Evolutionary conservation across 2,888 invertebrate genomes (phyloP).

Genomic region (Plemyria rubiginata): DNA sequence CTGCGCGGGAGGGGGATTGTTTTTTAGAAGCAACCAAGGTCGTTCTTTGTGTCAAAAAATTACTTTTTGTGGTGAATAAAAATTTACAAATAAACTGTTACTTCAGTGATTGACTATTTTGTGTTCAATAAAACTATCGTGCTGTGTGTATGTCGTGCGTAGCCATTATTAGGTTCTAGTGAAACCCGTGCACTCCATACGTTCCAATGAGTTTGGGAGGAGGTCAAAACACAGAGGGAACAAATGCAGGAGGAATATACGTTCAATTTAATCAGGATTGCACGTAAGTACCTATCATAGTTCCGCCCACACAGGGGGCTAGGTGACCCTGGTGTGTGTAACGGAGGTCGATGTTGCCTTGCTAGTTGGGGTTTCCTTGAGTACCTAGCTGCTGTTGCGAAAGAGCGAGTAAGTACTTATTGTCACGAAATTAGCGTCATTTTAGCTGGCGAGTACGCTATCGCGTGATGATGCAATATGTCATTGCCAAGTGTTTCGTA

Average conservation of each 20-base stretch:
- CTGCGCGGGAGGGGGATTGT: slow-evolving; percentile 79
- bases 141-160: slow-evolving; percentile 68
- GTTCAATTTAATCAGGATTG: slow-evolving; percentile 99
- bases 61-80: slow-evolving; percentile 71
- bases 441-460: slow-evolving; percentile 47
- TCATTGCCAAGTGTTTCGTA: slow-evolving; percentile 74
- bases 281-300: slow-evolving; percentile 93
- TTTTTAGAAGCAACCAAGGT: slow-evolving; percentile 85
- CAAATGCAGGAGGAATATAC: slow-evolving; percentile 94
- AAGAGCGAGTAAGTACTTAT: slow-evolving; percentile 47
- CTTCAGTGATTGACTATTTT: slow-evolving; percentile 68
- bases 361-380: slow-evolving; percentile 29
- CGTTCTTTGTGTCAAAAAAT: slow-evolving; percentile 87
- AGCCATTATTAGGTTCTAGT: slow-evolving; percentile 62
- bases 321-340: slow-evolving; percentile 3
- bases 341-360: slow-evolving; percentile 4
- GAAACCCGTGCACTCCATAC: slow-evolving; percentile 70
- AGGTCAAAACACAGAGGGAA: slow-evolving; percentile 88
- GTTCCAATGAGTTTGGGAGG: slow-evolving; percentile 94
- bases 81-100: slow-evolving; percentile 68
- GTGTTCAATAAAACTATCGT: slow-evolving; percentile 64
- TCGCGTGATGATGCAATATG: slow-evolving; percentile 76
- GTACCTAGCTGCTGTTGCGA: slow-evolving; percentile 50
- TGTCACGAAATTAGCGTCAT: slow-evolving; percentile 55
- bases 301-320: slow-evolving; percentile 13